Evolutionary conservation across 2,888 invertebrate species (phyloP).

Genomic region (Volucella inanis): DNA sequence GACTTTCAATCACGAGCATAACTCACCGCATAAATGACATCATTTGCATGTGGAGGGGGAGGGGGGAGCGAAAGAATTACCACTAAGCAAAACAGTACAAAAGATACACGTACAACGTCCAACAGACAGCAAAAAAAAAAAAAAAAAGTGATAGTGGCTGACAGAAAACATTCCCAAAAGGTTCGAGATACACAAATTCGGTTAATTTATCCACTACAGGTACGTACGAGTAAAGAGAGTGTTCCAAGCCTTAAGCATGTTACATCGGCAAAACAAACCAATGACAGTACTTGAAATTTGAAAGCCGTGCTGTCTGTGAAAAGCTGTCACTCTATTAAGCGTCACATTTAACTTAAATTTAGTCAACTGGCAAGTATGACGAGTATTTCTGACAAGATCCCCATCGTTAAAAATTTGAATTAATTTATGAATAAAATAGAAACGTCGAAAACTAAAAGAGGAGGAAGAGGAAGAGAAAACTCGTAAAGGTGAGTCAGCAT

Average conservation of each 20-base stretch:
- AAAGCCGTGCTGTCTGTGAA: slow-evolving; percentile 2
- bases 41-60: slow-evolving; percentile 12
- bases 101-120: neutral
- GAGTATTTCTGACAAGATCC: slow-evolving; percentile 33
- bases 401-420: slow-evolving; percentile 38
- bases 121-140: slow-evolving; percentile 20
- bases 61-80: slow-evolving; percentile 19
- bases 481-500: slow-evolving; percentile 33
- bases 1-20: neutral
- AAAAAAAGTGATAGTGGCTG: slow-evolving; percentile 1
- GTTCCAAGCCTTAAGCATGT: neutral
- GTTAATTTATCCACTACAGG: slow-evolving; percentile 21
- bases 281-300: slow-evolving; percentile 14
- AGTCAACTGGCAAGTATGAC: slow-evolving; percentile 14
- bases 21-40: slow-evolving; percentile 49
- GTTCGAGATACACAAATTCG: neutral
- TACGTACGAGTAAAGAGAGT: neutral
- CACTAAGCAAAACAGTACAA: slow-evolving; percentile 18
- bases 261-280: slow-evolving; percentile 6
- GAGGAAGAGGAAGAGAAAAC: neutral
- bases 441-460: neutral
- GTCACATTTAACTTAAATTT: slow-evolving; percentile 6
- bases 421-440: slow-evolving; percentile 66
- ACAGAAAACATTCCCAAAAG: neutral
- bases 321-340: neutral